Percentiles rank a stretch among this genome's conserved stretches.
phyloP scores from a whole-genome alignment of 2,113 vertebrate genomes.

The Salvator merianae region DNA sequence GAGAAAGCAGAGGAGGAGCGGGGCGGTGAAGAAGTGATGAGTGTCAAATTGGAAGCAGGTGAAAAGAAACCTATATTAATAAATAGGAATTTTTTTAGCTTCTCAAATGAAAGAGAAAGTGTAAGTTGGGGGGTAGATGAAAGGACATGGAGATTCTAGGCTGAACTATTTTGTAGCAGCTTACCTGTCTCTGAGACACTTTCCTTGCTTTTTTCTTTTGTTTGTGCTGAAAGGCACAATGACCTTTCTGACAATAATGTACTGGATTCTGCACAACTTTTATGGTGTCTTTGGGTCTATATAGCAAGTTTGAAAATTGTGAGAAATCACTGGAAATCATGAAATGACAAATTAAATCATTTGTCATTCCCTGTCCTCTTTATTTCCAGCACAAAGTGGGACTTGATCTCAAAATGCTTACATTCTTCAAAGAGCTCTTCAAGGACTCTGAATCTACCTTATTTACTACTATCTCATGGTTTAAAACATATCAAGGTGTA shows the following conservation, averaged over 20 bases:
- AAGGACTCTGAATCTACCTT: not conserved
- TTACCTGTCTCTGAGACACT: not conserved
- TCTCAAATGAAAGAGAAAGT: not conserved
- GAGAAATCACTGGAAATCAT: not conserved
- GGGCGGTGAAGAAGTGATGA: not conserved
- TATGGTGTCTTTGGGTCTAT: not conserved
- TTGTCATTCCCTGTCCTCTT: not conserved
- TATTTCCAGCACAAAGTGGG: not conserved
- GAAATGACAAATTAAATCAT: not conserved
- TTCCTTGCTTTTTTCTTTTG: not conserved
- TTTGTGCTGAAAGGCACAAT: not conserved
- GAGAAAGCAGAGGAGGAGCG: constrained; percentile 38
- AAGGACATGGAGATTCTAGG: not conserved
- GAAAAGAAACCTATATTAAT: constrained; percentile 34
- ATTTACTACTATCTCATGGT: too few species aligned
- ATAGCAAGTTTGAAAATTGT: not conserved
- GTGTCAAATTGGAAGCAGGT: constrained; percentile 39
- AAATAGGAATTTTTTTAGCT: not conserved
- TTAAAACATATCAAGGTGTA: too few species aligned
- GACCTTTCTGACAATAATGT: not conserved
- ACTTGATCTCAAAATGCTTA: not conserved
- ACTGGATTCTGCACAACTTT: not conserved
- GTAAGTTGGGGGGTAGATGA: not conserved
- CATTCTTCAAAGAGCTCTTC: not conserved
- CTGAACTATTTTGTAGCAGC: not conserved